Evolutionary conservation across 2,888 invertebrate genomes (phyloP), one percentile per base, ranked within the genome.

Genomic region (Helicoverpa assulta): DNA sequence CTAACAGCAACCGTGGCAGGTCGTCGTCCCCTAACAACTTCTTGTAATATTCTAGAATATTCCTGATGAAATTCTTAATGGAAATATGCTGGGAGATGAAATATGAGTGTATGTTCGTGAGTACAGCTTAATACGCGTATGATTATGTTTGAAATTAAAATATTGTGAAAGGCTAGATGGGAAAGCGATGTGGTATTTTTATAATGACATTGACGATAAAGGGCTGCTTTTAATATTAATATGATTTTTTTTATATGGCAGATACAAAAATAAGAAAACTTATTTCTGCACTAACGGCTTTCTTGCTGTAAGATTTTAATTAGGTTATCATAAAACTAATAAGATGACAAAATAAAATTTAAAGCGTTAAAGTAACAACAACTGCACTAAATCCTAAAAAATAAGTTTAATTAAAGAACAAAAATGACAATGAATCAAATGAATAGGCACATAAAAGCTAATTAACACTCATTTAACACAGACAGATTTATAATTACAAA

Each of bases 41-140:
- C 68, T 81, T 75, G 74, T 83, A 78, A 82, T 81, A 82, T 74
- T 78, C 70, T 76, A 75, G 81, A 40, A 40, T 40, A 40, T 40
- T 40, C 33, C 40, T 40, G 40, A 83, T 82, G 58, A 78, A 83
- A 75, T 81, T 81, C 69, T 70, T 78, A 78, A 83, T 81, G 69
- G 71, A 82, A 81, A 76, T 80, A 67, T 66, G 55, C 67, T 70
- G 61, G 57, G 59, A 43, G 47, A 75, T 82, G 70, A 80, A 76
- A 71, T 73, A 65, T 56, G 74, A 72, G 52, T 68, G 21, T 54
- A 70, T 79, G 58, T 64, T 67, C 40, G 47, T 51, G 43, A 55
- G 56, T 60, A 66, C n/a, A 59, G 59, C 61, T 73, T 78, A 78
- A 67, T 61, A 73, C 73, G 67, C 56, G 65, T 57, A 74, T 77